A percentile compares a stretch with the other conserved stretches of the same genome.
phyloP scores from a whole-genome alignment of 2,888 invertebrate species.

The Keiferia lycopersicella region DNA sequence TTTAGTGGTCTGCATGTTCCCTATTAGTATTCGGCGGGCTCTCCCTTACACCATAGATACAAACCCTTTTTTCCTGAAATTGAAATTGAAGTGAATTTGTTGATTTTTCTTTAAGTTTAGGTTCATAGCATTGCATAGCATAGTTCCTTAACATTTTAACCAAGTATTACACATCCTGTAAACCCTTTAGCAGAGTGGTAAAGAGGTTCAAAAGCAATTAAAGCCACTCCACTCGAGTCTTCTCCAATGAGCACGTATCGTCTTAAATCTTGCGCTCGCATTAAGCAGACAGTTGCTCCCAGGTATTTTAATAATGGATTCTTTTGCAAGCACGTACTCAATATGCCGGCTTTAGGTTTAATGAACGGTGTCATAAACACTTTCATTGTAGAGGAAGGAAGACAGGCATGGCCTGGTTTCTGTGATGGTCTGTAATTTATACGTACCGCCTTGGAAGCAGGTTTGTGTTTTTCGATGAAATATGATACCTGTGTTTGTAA shows the following conservation, averaged over 20 bases:
- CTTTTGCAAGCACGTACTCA: slow-evolving; percentile 70
- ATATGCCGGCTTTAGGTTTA: slow-evolving; percentile 59
- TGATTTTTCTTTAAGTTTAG: no score
- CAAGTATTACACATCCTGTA: no score
- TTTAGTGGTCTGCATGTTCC: no score
- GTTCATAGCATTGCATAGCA: no score
- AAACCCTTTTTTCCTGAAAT: no score
- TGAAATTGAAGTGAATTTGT: no score
- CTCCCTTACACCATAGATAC: no score
- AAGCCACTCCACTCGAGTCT: slow-evolving; percentile 40
- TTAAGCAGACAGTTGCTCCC: slow-evolving; percentile 66
- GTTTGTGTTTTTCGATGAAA: no score
- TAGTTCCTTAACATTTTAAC: no score
- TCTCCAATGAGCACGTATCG: slow-evolving; percentile 61
- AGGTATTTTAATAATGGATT: slow-evolving; percentile 77
- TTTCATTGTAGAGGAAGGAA: slow-evolving; percentile 49
- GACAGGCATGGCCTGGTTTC: neutral
- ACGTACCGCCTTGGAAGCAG: no score
- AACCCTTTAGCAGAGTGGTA: neutral
- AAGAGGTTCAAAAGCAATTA: slow-evolving; percentile 28
- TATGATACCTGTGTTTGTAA: no score
- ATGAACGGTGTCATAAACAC: slow-evolving; percentile 67
- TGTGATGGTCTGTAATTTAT: neutral
- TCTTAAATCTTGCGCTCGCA: slow-evolving; percentile 70
- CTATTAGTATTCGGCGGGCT: no score